A percentile compares a stretch with the other conserved stretches of the same genome.
These are phyloP conservation scores for Bombyx huttoni DNA, from an alignment of 2,888 invertebrate species.

Conservation along the genomic window DNA sequence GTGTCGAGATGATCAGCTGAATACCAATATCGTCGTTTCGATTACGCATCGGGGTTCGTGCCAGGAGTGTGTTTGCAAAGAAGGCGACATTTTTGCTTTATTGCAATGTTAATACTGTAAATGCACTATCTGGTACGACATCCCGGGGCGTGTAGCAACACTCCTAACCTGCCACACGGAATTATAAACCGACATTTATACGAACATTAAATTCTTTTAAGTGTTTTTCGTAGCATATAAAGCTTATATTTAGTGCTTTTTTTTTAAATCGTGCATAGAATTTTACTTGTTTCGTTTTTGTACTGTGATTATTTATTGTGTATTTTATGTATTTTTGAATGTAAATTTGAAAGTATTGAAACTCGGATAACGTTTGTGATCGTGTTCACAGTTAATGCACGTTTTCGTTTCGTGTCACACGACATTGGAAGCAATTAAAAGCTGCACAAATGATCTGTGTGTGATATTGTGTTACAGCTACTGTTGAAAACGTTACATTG, in stretches of 20 bases:
- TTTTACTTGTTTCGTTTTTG: too few relatives aligned
- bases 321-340: not conserved
- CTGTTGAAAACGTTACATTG: not conserved
- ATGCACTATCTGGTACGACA: slow-evolving; percentile 99
- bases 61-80: slow-evolving; percentile 98
- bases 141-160: slow-evolving; percentile 77
- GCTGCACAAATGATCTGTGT: not conserved
- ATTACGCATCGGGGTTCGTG: slow-evolving; percentile 88
- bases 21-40: slow-evolving; percentile 44
- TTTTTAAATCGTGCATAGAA: slow-evolving; percentile 4
- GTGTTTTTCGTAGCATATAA: not conserved
- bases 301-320: not conserved
- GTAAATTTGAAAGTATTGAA: not conserved
- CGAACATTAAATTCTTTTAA: slow-evolving; percentile 10
- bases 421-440: not conserved
- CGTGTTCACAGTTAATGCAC: not conserved
- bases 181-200: slow-evolving; percentile 4
- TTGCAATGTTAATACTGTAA: slow-evolving; percentile 84
- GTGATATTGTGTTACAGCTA: slow-evolving; percentile 5
- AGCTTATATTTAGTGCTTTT: slow-evolving; percentile 1
- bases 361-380: not conserved
- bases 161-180: slow-evolving; percentile 41
- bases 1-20: slow-evolving; percentile 38
- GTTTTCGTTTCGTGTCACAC: not conserved
- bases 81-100: slow-evolving; percentile 64